Evolutionary conservation across 2,113 vertebrate genomes (phyloP).

Genomic region (Cololabis saira): DNA sequence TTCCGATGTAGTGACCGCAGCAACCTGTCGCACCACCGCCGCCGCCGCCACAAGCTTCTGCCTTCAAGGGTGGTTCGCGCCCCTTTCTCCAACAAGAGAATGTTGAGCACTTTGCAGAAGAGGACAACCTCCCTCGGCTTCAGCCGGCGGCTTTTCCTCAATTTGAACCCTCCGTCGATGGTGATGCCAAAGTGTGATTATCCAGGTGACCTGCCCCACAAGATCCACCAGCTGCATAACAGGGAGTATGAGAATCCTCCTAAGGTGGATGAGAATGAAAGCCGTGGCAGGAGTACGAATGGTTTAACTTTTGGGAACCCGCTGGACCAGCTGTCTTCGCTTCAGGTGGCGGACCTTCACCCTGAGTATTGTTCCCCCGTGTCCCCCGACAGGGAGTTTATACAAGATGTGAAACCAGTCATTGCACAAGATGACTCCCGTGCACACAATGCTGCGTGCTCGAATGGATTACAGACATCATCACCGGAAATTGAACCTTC

Average conservation of each 20-base stretch:
- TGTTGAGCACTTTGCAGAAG: slow-evolving; percentile 93
- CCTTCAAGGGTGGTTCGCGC: slow-evolving; percentile 89
- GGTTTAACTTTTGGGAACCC: slow-evolving; percentile 90
- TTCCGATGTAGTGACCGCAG: slow-evolving; percentile 98
- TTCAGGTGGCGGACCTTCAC: slow-evolving; percentile 91
- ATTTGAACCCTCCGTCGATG: slow-evolving; percentile 88
- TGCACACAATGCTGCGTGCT: slow-evolving; percentile 77
- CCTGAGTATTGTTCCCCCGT: slow-evolving; percentile 82
- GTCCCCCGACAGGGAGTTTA: slow-evolving; percentile 86
- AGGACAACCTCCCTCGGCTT: slow-evolving; percentile 90
- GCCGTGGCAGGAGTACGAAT: slow-evolving; percentile 78
- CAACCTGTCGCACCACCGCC: slow-evolving; percentile 96
- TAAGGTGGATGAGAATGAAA: slow-evolving; percentile 52
- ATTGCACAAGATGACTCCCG: slow-evolving; percentile 87
- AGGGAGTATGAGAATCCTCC: slow-evolving; percentile 81
- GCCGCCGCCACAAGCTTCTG: slow-evolving; percentile 95
- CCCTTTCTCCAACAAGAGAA: slow-evolving; percentile 89
- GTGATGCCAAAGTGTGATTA: slow-evolving; percentile 91
- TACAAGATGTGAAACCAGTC: slow-evolving; percentile 94
- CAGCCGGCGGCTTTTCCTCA: slow-evolving; percentile 88
- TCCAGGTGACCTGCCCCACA: slow-evolving; percentile 87
- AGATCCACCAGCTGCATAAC: slow-evolving; percentile 84
- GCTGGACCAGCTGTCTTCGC: slow-evolving; percentile 92
- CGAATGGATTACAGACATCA: slow-evolving; percentile 82
- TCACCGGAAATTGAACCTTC: slow-evolving; percentile 84